Base-by-base conservation (phyloP, 2,888 invertebrate species). In the Cheilosia impressa region DNA sequence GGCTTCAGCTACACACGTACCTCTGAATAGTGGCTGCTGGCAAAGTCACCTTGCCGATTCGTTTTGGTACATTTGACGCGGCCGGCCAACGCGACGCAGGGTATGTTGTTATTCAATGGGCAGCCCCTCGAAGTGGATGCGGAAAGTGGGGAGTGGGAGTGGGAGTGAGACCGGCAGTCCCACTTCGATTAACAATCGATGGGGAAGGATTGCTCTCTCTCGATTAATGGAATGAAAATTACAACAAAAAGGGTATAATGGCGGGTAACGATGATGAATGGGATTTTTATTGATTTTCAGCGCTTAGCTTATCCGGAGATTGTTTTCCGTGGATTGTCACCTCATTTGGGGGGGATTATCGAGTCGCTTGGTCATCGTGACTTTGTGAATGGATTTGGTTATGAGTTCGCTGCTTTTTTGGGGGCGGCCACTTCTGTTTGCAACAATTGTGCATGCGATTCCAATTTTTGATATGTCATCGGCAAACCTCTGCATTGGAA, bases 231-330 rank as follows among this genome's bases (percentile, higher is more conserved):
- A 81, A 85, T 77, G 81, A 75, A 85, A 85, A 85, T 85, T 85
- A 77, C 81, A 50, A 66, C 76, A 72, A 81, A 81, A 81, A 85
- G 81, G 81, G 57, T 76, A 76, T 72, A 77, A 81, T 76, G 71
- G 76, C 62, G 45, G 60, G 76, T 72, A 85, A 85, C 85, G 81
- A 85, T 85, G 85, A 85, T 85, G 85, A 85, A 85, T 85, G 85
- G 77, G 72, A 68, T 71, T 77, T 81, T 77, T 72, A 85, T 85
- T 77, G 85, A 85, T 81, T 75, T 84, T 75, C 60, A 50, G 22
- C 27, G 15, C 38, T 38, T 4, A 60, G 72, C 31, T 13, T 41
- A 43, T 50, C 13, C 43, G 31, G 38, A 31, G 43, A 24, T 47
- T 62, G 57, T 43, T 55, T 34, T 66, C 24, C 50, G 50, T 60